A percentile compares a stretch with the other conserved stretches of the same genome.
Evolutionary conservation across 2,113 vertebrate species (phyloP).

Genomic region (Acanthochromis polyacanthus): DNA sequence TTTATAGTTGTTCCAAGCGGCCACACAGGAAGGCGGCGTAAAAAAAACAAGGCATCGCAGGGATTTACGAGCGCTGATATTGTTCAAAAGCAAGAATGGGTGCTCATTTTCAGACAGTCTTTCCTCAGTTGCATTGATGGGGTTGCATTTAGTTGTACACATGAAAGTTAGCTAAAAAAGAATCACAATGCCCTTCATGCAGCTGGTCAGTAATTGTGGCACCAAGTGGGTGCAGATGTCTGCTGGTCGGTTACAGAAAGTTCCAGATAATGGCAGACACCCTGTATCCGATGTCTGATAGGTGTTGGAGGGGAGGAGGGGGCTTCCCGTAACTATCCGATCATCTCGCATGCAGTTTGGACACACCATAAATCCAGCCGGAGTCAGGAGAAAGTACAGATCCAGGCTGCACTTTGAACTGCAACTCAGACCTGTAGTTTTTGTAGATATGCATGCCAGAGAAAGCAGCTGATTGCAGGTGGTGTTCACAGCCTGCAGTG

Average conservation of each 20-base stretch:
- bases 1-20: background rate
- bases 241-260: background rate
- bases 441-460: background rate
- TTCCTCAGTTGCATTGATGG: background rate
- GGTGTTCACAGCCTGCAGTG: too few species aligned
- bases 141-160: background rate
- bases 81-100: background rate
- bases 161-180: background rate
- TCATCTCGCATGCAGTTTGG: too few species aligned
- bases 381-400: background rate
- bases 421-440: background rate
- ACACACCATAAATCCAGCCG: too few species aligned
- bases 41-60: rapidly evolving
- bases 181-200: background rate
- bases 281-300: background rate
- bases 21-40: background rate
- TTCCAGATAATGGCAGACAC: background rate
- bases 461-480: background rate
- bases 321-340: background rate
- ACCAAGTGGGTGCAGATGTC: background rate
- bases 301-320: background rate
- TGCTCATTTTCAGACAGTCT: background rate
- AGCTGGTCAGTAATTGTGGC: background rate
- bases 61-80: background rate
- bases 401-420: background rate